These are phyloP conservation scores for Pseudochromis fuscus DNA, from an alignment of 2,797 vertebrate species.

Conservation along the genomic window DNA sequence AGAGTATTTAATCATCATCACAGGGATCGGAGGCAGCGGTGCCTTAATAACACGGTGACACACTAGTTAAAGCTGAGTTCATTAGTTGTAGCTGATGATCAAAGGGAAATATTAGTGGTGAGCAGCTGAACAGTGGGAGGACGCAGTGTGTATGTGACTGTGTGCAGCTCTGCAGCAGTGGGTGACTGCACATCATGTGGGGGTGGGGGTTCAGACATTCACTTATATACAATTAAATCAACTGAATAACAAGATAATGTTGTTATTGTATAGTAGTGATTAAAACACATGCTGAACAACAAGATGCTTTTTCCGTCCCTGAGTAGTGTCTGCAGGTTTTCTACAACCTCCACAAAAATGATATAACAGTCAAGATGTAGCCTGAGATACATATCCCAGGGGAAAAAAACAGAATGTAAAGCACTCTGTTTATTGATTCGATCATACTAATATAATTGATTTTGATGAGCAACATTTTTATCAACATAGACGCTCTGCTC, in stretches of 20 bases:
- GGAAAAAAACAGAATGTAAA: background rate
- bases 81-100: slow-evolving; percentile 28
- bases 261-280: no score
- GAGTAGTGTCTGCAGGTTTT: background rate
- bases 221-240: background rate
- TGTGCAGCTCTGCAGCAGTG: slow-evolving; percentile 6
- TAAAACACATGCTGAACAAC: no score
- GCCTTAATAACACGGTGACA: background rate
- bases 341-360: background rate
- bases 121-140: slow-evolving; percentile 34
- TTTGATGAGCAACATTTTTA: background rate
- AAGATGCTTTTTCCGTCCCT: no score
- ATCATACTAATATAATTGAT: background rate
- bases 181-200: background rate
- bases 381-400: slow-evolving; percentile 7
- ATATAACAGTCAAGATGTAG: background rate
- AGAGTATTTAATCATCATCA: slow-evolving; percentile 6
- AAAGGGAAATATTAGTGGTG: slow-evolving; percentile 12
- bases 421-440: background rate
- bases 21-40: background rate
- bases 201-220: background rate
- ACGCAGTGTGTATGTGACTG: background rate
- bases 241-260: background rate
- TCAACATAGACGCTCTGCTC: background rate
- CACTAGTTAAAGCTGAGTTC: slow-evolving; percentile 7